A percentile compares a stretch with the other conserved stretches of the same genome.
Evolutionary conservation across 2,113 vertebrate species (phyloP).

Genomic region (Clupea harengus): DNA sequence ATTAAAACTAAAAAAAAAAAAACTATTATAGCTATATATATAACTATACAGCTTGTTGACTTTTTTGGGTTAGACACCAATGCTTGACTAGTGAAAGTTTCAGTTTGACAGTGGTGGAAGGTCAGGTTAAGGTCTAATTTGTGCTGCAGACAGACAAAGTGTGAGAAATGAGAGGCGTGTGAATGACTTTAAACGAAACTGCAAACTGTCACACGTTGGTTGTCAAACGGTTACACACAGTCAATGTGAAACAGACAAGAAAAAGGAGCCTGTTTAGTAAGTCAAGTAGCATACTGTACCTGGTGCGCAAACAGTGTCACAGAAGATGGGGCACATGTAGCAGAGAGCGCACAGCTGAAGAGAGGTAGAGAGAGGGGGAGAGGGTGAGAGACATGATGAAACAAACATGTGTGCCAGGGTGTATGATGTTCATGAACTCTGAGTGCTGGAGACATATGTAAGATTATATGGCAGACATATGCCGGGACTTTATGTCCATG

Average conservation of each 20-base stretch:
- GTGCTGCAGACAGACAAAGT: no score
- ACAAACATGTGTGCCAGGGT: not conserved
- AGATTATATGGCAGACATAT: not conserved
- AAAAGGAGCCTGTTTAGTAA: no score
- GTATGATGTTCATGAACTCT: not conserved
- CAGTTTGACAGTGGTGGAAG: no score
- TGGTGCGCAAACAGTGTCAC: constrained; percentile 80
- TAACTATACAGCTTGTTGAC: no score
- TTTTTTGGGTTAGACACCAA: no score
- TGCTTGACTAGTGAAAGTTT: no score
- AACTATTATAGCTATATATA: no score
- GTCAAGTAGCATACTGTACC: constrained; percentile 58
- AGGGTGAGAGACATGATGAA: not conserved
- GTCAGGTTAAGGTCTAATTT: not conserved
- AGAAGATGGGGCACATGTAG: constrained; percentile 80
- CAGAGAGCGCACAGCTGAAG: constrained; percentile 79
- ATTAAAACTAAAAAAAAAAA: no score
- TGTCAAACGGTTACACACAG: not conserved
- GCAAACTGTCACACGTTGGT: not conserved
- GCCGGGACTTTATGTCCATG: not conserved
- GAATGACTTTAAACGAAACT: not conserved
- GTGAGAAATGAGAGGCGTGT: no score
- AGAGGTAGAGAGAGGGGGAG: not conserved
- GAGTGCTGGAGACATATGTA: not conserved
- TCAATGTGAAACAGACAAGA: not conserved